phyloP scores from a whole-genome alignment of 2,888 invertebrate species.

The Chymomyza procnemis region DNA sequence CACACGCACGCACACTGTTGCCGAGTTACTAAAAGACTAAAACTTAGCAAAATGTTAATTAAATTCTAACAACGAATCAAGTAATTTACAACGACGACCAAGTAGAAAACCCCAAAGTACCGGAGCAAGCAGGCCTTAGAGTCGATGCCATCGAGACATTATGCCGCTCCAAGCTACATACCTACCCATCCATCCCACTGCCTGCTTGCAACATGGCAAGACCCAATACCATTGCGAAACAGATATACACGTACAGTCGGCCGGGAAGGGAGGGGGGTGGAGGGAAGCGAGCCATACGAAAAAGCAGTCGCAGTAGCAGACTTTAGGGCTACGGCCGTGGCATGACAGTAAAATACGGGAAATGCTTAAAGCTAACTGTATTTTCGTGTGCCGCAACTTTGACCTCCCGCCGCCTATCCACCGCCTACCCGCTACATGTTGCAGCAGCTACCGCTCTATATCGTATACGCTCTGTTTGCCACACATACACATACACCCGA shows the following conservation, averaged over 20 bases:
- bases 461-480: not conserved
- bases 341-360: constrained; percentile 69
- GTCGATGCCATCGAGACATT: not conserved
- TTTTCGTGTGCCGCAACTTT: constrained; percentile 54
- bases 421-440: not conserved
- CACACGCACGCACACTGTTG: constrained; percentile 7
- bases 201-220: constrained; percentile 11
- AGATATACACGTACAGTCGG: constrained; percentile 17
- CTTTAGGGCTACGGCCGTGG: constrained; percentile 24
- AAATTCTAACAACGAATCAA: constrained; percentile 72
- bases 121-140: not conserved
- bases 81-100: constrained; percentile 67
- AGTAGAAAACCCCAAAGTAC: constrained; percentile 70
- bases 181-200: no score
- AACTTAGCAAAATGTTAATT: constrained; percentile 71
- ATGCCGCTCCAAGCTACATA: not conserved
- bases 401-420: constrained; percentile 8
- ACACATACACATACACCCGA: not conserved
- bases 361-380: constrained; percentile 72
- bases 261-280: no score
- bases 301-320: not conserved
- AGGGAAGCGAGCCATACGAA: constrained; percentile 9
- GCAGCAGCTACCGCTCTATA: not conserved
- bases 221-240: constrained; percentile 20
- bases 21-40: constrained; percentile 63